Percentiles rank a stretch among this genome's conserved stretches.
phyloP scores from a whole-genome alignment of 2,113 vertebrate genomes.

The Odontesthes bonariensis region DNA sequence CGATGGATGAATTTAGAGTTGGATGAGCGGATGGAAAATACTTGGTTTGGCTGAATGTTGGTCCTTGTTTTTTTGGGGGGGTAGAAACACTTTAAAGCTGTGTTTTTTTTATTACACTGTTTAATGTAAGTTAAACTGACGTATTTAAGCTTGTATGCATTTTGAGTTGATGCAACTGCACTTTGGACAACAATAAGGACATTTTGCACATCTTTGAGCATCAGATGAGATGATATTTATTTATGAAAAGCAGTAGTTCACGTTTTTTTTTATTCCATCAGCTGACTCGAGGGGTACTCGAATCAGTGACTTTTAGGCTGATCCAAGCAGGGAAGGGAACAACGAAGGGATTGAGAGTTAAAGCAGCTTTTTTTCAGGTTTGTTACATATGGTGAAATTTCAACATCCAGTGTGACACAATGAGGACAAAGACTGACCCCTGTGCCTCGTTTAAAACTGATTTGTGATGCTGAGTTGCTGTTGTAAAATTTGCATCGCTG shows the following conservation, averaged over 20 bases:
- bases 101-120: conserved; percentile 14
- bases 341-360: neutral
- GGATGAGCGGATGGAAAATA: neutral
- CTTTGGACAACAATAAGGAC: conserved; percentile 52
- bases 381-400: conserved; percentile 23
- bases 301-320: neutral
- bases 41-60: neutral
- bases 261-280: conserved; percentile 20
- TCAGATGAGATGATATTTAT: conserved; percentile 35
- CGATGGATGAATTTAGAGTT: neutral
- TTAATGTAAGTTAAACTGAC: neutral
- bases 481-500: conserved; percentile 16
- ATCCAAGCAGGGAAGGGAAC: neutral
- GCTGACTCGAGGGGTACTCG: conserved; percentile 30
- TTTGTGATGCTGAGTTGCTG: conserved; percentile 19
- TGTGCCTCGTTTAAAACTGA: conserved; percentile 43
- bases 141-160: conserved; percentile 27
- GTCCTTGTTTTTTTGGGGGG: neutral
- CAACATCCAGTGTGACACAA: conserved; percentile 12
- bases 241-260: conserved; percentile 46
- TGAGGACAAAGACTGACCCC: conserved; percentile 16
- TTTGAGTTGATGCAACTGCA: conserved; percentile 37
- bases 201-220: conserved; percentile 20
- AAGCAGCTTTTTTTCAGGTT: neutral
- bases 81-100: neutral